phyloP scores from a whole-genome alignment of 53 echinoderm and acorn worm genomes.

The Paelopatides confundens region DNA sequence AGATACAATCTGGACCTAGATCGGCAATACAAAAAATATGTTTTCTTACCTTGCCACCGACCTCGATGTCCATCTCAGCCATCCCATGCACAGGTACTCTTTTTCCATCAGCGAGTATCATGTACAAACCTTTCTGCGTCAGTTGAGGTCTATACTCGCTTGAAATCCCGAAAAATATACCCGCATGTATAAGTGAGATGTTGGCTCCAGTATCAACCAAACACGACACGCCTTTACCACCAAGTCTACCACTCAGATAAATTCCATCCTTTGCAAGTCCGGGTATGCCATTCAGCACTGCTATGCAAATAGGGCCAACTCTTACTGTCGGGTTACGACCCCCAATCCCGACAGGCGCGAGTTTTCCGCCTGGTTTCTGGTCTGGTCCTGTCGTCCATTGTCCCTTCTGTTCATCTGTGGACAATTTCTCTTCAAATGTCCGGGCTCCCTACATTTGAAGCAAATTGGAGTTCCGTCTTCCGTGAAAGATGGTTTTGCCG shows the following conservation, averaged over 20 bases:
- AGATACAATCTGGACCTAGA: background rate
- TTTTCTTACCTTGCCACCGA: background rate
- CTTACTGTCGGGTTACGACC: background rate
- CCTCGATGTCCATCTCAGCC: background rate
- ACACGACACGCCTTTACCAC: background rate
- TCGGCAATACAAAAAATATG: background rate
- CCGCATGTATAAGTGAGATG: background rate
- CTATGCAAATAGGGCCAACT: slow-evolving; percentile 3
- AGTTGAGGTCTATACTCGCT: background rate
- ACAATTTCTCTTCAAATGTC: background rate
- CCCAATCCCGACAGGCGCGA: background rate
- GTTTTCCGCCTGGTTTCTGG: background rate
- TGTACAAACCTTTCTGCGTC: background rate
- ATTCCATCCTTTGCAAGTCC: background rate
- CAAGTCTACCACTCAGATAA: background rate
- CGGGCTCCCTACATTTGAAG: slow-evolving; percentile 4
- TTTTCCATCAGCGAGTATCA: slow-evolving; percentile 2
- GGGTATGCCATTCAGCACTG: slow-evolving; percentile 16
- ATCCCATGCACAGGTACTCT: background rate
- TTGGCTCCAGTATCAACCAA: background rate
- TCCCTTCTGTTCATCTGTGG: background rate
- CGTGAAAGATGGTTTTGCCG: background rate
- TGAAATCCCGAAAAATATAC: background rate
- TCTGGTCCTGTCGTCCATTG: background rate
- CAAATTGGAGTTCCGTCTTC: background rate